phyloP scores from a whole-genome alignment of 2,888 invertebrate species.

The Microplitis deprimator region DNA sequence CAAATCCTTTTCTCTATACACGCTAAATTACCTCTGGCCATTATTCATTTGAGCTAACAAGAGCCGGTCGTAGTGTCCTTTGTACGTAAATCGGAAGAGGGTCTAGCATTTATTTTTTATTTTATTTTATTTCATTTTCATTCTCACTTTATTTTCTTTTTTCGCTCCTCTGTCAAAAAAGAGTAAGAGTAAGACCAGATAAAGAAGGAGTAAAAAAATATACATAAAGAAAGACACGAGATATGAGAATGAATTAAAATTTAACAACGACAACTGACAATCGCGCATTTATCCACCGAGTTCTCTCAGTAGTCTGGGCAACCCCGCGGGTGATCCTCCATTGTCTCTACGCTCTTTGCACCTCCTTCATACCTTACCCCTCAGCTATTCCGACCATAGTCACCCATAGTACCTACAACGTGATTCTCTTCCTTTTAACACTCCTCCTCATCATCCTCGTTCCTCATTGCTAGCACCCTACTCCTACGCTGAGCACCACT shows the following conservation, averaged over 20 bases:
- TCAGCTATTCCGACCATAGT: neutral
- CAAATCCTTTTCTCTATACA: neutral
- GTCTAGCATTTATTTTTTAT: neutral
- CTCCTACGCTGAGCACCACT: slow-evolving; percentile 21
- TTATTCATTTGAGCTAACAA: neutral
- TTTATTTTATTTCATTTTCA: neutral
- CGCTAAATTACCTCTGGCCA: neutral
- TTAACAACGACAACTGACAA: slow-evolving; percentile 63
- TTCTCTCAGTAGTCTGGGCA: slow-evolving; percentile 42
- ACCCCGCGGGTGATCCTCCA: slow-evolving; percentile 57
- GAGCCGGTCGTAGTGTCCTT: neutral
- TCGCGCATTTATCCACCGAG: slow-evolving; percentile 52
- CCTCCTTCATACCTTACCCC: neutral
- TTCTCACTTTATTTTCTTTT: neutral
- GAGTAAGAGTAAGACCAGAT: slow-evolving; percentile 14
- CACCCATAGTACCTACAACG: slow-evolving; percentile 45
- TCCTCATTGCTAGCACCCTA: slow-evolving; percentile 10
- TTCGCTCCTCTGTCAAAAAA: neutral
- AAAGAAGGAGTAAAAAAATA: slow-evolving; percentile 13
- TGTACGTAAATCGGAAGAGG: neutral
- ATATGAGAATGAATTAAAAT: slow-evolving; percentile 61
- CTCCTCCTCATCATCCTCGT: slow-evolving; percentile 11
- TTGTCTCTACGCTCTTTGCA: slow-evolving; percentile 59
- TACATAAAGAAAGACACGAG: slow-evolving; percentile 17
- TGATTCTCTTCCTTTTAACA: slow-evolving; percentile 38